Evolutionary conservation across 2,888 invertebrate genomes (phyloP), one percentile per base, ranked within the genome.

Genomic region (Masnerella sp.): DNA sequence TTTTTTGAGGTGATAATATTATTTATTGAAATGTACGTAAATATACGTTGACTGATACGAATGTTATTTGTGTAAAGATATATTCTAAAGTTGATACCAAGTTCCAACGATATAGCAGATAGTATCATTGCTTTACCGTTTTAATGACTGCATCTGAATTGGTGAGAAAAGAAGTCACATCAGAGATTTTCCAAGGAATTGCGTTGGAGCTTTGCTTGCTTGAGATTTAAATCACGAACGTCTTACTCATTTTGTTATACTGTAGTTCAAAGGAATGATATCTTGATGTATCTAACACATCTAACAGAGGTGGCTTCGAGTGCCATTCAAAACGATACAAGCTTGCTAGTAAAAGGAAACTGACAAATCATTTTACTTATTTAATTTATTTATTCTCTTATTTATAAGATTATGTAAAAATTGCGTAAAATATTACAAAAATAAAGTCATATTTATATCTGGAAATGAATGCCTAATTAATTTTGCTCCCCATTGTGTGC

Each of bases 351-450:
- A 59, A 71, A 69, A 58, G 25, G 14, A 67, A 54, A 67, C 56
- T 68, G 54, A 74, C 51, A 61, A 52, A 58, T 65, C 17, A 14
- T 38, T 54, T 72, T 59, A 78, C 75, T 77, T 78, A 78, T 79
- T 76, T 74, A 76, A 78, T 77, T 78, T 77, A 77, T 79, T 77
- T 75, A 77, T 77, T 76, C 51, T 58, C 68, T 25, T 75, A 77
- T 64, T 74, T 68, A 68, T 70, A 61, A 74, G 75, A 67, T 61
- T 59, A 77, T 77, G 75, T 76, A 74, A 72, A 67, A 56, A 43
- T 20, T 54, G 64, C 54, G 72, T 5, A 72, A 14, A 74, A 72
- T 56, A 40, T 75, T 74, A 61, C 43, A 70, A 64, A 78, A 77
- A 78, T 77, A 78, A 78, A 78, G 65, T 74, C 67, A 68, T 74